These are phyloP conservation scores for Halyomorpha halys DNA, from an alignment of 1,140 invertebrate genomes.

Conservation along the genomic window DNA sequence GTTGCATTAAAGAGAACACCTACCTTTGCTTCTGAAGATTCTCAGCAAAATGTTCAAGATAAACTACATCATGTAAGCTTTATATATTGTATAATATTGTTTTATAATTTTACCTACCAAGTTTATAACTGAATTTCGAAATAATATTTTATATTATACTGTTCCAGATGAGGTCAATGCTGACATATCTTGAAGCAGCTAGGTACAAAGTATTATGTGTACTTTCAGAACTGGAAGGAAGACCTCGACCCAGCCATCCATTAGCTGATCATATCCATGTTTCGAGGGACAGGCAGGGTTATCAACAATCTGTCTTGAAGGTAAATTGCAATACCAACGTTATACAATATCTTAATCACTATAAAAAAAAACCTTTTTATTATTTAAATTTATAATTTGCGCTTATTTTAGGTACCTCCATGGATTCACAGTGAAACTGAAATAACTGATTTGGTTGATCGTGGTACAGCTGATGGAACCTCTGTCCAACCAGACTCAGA, in stretches of 20 bases:
- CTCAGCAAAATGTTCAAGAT: slow-evolving; percentile 82
- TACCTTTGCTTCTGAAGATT: slow-evolving; percentile 77
- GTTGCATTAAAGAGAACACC: slow-evolving; percentile 84
- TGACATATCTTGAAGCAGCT: slow-evolving; percentile 83
- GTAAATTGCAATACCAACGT: slow-evolving; percentile 37
- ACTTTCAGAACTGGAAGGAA: slow-evolving; percentile 67
- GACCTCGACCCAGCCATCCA: slow-evolving; percentile 62
- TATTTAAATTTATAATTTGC: slow-evolving; percentile 12
- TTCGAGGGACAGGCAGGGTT: slow-evolving; percentile 77
- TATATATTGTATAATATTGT: no score
- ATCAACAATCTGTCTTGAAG: slow-evolving; percentile 76
- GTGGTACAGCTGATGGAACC: slow-evolving; percentile 70
- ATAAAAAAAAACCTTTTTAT: not conserved
- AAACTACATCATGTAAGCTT: slow-evolving; percentile 75
- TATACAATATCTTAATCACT: not conserved
- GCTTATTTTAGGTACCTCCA: slow-evolving; percentile 53
- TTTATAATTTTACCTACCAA: no score
- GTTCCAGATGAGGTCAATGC: slow-evolving; percentile 77
- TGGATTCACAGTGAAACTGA: slow-evolving; percentile 61
- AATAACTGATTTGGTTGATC: slow-evolving; percentile 52
- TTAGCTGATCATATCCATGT: slow-evolving; percentile 75
- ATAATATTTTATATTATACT: slow-evolving; percentile 5
- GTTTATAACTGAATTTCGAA: no score
- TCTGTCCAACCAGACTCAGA: slow-evolving; percentile 71
- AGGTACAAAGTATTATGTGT: slow-evolving; percentile 75